A percentile compares a stretch with the other conserved stretches of the same genome.
Evolutionary conservation across 1,140 invertebrate species (phyloP).

Genomic region (Saccostrea glomerata): DNA sequence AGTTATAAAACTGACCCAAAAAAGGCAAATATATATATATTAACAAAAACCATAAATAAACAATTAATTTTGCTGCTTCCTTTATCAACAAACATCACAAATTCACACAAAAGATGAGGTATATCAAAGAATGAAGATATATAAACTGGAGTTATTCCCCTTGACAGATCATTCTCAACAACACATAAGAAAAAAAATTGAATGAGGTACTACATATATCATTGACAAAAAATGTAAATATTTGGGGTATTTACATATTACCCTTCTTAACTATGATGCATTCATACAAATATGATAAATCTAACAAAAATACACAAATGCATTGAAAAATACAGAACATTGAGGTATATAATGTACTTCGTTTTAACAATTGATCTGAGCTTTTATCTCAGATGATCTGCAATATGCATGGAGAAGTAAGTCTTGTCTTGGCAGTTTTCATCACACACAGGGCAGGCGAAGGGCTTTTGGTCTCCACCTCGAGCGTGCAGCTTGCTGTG

Average conservation of each 20-base stretch:
- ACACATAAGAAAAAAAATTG: not conserved
- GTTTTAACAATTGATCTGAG: not conserved
- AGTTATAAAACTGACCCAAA: not conserved
- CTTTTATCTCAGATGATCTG: constrained; percentile 66
- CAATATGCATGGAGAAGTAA: constrained; percentile 71
- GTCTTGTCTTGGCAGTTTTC: constrained; percentile 74
- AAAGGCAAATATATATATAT: constrained; percentile 2
- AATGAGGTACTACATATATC: constrained; percentile 24
- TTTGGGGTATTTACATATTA: not conserved
- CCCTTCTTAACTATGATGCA: constrained; percentile 2
- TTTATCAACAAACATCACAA: constrained; percentile 31
- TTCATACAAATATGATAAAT: constrained; percentile 20
- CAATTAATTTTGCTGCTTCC: constrained; percentile 28
- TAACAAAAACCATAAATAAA: constrained; percentile 24
- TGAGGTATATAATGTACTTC: not conserved
- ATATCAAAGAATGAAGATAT: constrained; percentile 16
- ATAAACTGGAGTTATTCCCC: not conserved
- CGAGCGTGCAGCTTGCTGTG: constrained; percentile 72
- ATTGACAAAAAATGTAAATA: constrained; percentile 37
- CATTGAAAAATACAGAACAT: not conserved
- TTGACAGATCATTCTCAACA: constrained; percentile 26
- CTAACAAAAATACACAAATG: constrained; percentile 9
- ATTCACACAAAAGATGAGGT: constrained; percentile 27
- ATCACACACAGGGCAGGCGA: constrained; percentile 69
- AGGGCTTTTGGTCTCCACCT: constrained; percentile 62